Conservation (phyloP, 1,140 invertebrate genomes). For the Maniola jurtina region DNA sequence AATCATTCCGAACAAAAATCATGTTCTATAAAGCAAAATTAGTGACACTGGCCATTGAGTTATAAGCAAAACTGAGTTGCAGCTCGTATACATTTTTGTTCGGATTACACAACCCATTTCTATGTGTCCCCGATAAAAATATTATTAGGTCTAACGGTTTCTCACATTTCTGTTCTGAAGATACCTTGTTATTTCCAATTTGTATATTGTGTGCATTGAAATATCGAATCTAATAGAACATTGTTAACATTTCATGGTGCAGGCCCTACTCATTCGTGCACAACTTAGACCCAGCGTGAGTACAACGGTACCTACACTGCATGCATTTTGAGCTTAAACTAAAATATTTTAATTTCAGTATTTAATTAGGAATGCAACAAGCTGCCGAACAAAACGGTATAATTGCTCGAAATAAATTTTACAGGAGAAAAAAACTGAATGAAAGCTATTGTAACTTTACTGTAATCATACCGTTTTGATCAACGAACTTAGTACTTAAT, state of each 20-base stretch:
- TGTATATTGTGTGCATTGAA: not conserved
- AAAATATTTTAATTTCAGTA: not conserved
- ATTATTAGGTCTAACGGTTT: not conserved
- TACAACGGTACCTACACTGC: constrained; percentile 36
- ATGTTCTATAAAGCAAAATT: too few species aligned
- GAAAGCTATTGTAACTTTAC: too few species aligned
- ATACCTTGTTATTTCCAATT: not conserved
- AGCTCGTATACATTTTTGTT: too few species aligned
- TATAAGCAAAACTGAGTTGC: too few species aligned
- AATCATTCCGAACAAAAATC: too few species aligned
- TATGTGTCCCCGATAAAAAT: not conserved
- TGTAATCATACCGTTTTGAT: too few species aligned
- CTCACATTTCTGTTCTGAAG: not conserved
- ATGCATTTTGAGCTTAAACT: constrained; percentile 19
- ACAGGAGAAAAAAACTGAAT: too few species aligned
- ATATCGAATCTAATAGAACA: constrained; percentile 32
- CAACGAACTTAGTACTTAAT: too few species aligned
- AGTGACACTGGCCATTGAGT: too few species aligned
- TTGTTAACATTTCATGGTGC: constrained; percentile 62
- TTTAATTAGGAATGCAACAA: not conserved
- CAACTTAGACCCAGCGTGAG: constrained; percentile 72
- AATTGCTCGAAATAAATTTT: too few species aligned
- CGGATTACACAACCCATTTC: too few species aligned
- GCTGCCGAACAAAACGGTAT: too few species aligned
- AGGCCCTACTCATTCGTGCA: constrained; percentile 73